Base-by-base conservation (phyloP, 2,888 invertebrate genomes). In the Drosophila paramelanica region DNA sequence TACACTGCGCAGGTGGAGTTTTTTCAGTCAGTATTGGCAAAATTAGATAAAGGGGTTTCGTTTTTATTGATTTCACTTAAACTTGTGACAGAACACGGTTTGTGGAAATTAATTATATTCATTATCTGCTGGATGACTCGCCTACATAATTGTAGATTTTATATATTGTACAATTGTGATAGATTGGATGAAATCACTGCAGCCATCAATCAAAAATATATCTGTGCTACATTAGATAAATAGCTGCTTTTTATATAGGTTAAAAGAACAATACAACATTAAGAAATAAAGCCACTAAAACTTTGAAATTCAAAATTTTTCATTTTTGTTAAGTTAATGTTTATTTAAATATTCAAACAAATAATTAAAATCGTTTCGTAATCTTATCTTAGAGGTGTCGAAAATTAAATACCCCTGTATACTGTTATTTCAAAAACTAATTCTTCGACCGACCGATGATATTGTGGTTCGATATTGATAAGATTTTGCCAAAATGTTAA, bases 131-230 rank as follows among this genome's bases (percentile, higher is more conserved):
- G 57, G 51, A 56, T 36, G n/a, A 42, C 57, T 17, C 11, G 45
- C 11, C 13, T 2, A 11, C 13, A 17, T 39, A 46, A 11, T 39
- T 10, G 23, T 14, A 14, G 10, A 33, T 36, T 43, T 38, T 25
- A n/a, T 23, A 46, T 39, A 14, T 27, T 14, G 43, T 17, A n/a
- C 36, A 47, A 53, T 57, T 39, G 7, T 59, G 42, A 60, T 68
- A 14, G 39, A 59, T 55, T 46, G 33, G 59, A 38, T 50, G 25
- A 51, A 75, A 68, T 68, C 51, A 47, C 17, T 23, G 17, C 31
- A 36, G 39, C 10, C 13, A 72, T 68, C 55, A 72, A 72, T 72
- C 55, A 59, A 14, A 50, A 10, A 11, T 10, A 27, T 23, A 43
- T 43, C 7, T 43, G 5, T 23, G 6, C 5, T 17, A 8, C 33